phyloP scores from a whole-genome alignment of 2,888 invertebrate genomes.

The Chrysomela aeneicollis region DNA sequence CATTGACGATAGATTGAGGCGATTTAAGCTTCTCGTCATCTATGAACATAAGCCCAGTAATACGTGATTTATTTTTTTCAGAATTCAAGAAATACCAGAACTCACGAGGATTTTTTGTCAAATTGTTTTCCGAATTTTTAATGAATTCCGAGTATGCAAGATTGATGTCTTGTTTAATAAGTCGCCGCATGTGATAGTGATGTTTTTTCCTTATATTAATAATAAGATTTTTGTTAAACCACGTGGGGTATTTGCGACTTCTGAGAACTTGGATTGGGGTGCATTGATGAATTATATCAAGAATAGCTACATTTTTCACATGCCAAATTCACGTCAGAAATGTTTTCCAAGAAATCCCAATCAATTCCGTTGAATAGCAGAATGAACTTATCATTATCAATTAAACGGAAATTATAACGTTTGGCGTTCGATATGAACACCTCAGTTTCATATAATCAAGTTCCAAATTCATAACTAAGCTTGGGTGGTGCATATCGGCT shows the following conservation, averaged over 20 bases:
- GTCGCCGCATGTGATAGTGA: neutral
- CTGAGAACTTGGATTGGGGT: too few species aligned
- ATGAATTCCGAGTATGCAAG: neutral
- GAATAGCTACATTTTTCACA: too few species aligned
- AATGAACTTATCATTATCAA: too few species aligned
- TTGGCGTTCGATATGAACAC: neutral
- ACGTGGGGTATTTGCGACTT: too few species aligned
- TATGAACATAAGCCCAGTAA: too few species aligned
- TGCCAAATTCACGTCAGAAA: neutral
- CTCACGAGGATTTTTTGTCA: slow-evolving; percentile 3
- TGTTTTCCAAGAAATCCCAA: neutral
- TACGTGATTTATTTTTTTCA: neutral
- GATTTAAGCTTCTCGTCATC: neutral
- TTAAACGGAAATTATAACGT: too few species aligned
- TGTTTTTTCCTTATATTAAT: neutral
- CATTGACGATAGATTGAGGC: neutral
- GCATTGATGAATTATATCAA: too few species aligned
- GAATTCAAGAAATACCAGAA: neutral
- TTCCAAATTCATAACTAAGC: neutral
- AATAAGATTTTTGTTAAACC: too few species aligned
- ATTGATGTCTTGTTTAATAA: neutral
- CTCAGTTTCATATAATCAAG: neutral
- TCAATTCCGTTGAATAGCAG: neutral
- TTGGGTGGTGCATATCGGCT: too few species aligned
- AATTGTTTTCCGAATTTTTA: neutral